Evolutionary conservation across 2,797 vertebrate species (phyloP), one percentile per base, ranked within the genome.

Genomic region (Betta splendens): DNA sequence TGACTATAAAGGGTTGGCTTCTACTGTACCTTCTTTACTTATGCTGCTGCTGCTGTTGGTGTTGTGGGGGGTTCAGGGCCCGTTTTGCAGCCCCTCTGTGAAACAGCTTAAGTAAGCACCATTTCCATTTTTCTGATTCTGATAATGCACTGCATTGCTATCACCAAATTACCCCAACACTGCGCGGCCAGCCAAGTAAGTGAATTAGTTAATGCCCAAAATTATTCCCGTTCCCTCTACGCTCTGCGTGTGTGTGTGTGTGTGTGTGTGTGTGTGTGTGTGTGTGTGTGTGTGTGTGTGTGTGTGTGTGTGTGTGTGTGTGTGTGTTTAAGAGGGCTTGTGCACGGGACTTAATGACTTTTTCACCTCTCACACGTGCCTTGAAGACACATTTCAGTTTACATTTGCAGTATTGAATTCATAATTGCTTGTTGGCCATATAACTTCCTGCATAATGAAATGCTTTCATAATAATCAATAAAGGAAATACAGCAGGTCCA

Each of bases 371-470:
- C 45, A 16, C 75, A 78, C 29, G 33, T 65, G 72, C 72, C 77
- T 70, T 13, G 59, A 85, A 87, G 81, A 90, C 75, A 80, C 80
- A 86, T 84, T 90, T 84, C 75, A 77, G 80, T 87, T 87, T 86
- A 87, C 75, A 87, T 88, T 87, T 85, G 77, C 64, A 6, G 59
- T 85, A 86, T 86, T 86, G 85, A 89, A 89, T 86, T 88, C 68
- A 85, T 89, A 90, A 90, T 90, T 90, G 86, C 86, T 85, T 90
- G 89, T 90, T 83, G 85, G 80, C 74, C 59, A 35, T 84, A 84
- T 81, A 80, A 83, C 85, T 85, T 87, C 77, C 83, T 84, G 80
- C 53, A 72, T 88, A 90, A 88, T 89, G 85, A 90, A 90, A 90
- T 76, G 85, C 76, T 85, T 82, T 83, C 85, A 87, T 89, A 73